phyloP scores from a whole-genome alignment of 2,113 vertebrate species.

The Bungarus multicinctus region DNA sequence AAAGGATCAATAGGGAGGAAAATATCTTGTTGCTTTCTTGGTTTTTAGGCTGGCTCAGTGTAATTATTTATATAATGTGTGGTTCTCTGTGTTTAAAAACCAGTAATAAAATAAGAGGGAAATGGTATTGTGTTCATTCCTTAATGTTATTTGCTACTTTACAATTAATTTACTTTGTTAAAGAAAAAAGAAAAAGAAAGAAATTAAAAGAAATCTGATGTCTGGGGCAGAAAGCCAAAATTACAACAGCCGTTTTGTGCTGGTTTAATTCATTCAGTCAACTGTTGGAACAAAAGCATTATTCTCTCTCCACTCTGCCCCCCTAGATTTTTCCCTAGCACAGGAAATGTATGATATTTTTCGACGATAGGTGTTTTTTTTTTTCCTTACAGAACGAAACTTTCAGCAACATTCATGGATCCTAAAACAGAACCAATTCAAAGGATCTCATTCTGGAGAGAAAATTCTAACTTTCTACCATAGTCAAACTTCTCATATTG shows the following conservation, averaged over 20 bases:
- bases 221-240: constrained; percentile 62
- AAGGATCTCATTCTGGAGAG: neutral
- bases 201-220: constrained; percentile 61
- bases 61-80: constrained; percentile 54
- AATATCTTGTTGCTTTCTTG: constrained; percentile 62
- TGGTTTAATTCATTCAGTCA: constrained; percentile 53
- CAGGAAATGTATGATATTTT: constrained; percentile 52
- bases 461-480: neutral
- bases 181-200: constrained; percentile 47
- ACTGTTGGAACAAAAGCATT: constrained; percentile 60
- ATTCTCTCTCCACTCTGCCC: constrained; percentile 50
- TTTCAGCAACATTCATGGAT: neutral
- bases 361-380: neutral
- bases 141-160: constrained; percentile 51
- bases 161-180: constrained; percentile 58
- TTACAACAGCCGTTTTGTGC: constrained; percentile 36
- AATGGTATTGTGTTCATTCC: constrained; percentile 35
- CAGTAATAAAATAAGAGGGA: constrained; percentile 23
- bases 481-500: neutral
- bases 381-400: neutral
- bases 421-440: neutral
- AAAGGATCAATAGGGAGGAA: constrained; percentile 69
- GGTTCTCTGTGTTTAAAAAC: constrained; percentile 30
- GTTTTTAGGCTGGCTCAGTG: constrained; percentile 50
- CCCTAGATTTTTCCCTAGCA: constrained; percentile 41